Evolutionary conservation across 2,113 vertebrate species (phyloP).

Genomic region (Rostratula benghalensis): DNA sequence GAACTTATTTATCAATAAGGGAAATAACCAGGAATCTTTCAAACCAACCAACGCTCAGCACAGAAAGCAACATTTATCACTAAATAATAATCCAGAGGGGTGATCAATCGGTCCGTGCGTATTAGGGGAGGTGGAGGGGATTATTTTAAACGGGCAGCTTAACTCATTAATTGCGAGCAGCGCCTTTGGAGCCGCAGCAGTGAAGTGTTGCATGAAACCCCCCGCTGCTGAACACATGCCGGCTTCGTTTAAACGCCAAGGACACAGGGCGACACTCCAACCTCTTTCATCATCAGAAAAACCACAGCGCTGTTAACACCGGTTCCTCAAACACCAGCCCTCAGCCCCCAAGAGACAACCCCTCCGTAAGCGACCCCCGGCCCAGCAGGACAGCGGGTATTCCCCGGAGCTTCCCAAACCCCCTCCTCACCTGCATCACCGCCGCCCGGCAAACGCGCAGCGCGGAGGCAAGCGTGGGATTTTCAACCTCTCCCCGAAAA

Average conservation of each 20-base stretch:
- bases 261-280: slow-evolving; percentile 14
- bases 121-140: neutral
- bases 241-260: slow-evolving; percentile 17
- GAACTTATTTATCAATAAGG: slow-evolving; percentile 58
- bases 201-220: neutral
- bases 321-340: neutral
- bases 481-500: neutral
- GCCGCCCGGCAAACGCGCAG: neutral
- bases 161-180: neutral
- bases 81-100: neutral
- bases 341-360: neutral
- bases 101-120: neutral
- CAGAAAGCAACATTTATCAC: neutral
- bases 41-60: neutral
- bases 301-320: slow-evolving; percentile 4
- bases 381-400: neutral
- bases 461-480: neutral
- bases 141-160: slow-evolving; percentile 15
- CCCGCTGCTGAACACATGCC: slow-evolving; percentile 8
- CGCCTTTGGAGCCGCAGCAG: neutral
- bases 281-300: slow-evolving; percentile 18
- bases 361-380: neutral
- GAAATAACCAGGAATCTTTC: slow-evolving; percentile 14
- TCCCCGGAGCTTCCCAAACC: neutral
- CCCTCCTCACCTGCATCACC: slow-evolving; percentile 22